Evolutionary conservation across 92 coral and sea anemone genomes (phyloP).

Genomic region (Siderastrea radians): DNA sequence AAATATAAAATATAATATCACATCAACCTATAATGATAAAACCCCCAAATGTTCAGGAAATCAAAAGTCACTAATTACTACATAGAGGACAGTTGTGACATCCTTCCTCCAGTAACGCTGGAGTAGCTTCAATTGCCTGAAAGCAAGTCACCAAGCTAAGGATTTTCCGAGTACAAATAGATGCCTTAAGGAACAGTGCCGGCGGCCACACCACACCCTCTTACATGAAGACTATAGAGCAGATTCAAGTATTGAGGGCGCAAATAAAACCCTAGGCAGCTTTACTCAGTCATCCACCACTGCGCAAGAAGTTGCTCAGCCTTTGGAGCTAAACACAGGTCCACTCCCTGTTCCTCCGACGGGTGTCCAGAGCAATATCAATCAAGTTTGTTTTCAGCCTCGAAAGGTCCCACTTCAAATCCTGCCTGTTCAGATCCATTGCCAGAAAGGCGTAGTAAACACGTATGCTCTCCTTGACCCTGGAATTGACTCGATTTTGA

Average conservation of each 20-base stretch:
- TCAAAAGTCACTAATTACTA: too few relatives aligned
- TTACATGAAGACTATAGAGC: constrained; percentile 7
- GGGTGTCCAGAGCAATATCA: neutral
- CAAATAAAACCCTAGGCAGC: neutral
- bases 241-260: neutral
- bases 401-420: constrained; percentile 37
- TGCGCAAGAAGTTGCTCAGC: neutral
- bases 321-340: too few relatives aligned
- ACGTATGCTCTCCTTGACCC: too few relatives aligned
- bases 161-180: constrained; percentile 47
- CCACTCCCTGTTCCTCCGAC: neutral
- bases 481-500: too few relatives aligned
- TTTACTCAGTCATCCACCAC: neutral
- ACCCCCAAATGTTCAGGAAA: too few relatives aligned
- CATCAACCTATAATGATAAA: too few relatives aligned
- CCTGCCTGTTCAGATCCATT: constrained; percentile 25
- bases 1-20: too few relatives aligned
- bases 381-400: constrained; percentile 25
- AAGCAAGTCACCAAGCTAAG: constrained; percentile 34
- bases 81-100: too few relatives aligned
- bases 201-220: constrained; percentile 41
- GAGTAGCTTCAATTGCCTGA: constrained; percentile 55
- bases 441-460: neutral
- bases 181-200: constrained; percentile 37
- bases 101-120: too few relatives aligned